Base-by-base conservation (phyloP, 2,888 invertebrate genomes). In the Chesias legatella region DNA sequence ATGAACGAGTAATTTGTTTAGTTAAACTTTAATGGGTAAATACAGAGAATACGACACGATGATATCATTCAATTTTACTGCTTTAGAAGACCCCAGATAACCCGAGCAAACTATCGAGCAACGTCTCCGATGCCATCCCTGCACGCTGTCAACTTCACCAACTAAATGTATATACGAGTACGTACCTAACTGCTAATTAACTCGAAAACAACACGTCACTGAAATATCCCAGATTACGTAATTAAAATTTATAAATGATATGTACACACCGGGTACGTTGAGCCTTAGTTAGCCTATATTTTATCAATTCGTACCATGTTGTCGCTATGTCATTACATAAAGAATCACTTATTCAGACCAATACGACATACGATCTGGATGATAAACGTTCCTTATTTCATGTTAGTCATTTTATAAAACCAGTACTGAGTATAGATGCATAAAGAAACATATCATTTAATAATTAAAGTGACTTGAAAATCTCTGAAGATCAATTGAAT, bases 11-110 rank as follows among this genome's bases (percentile, higher is more conserved):
- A 73, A 78, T 80, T 78, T 76, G 77, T 80, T 17, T 47, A 69
- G 77, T 74, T 72, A 62, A 70, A 73, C 70, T 79, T 79, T 82
- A 83, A 80, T 80, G 79, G 63, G 77, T 79, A 79, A 79, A 81
- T 78, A 82, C 73, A 77, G 76, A 73, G 68, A 72, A 78, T 71
- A 78, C 72, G 73, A 75, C 74, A 76, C 72, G 71, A 73, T 58
- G 82, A 82, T 86, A 86, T 85, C 84, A 80, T 86, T 86, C 77
- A 85, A 86, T 85, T 81, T 83, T 84, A 85, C 81, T 83, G 83
- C 85, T 85, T 82, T 79, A 78, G 80, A 79, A 77, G 85, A 84
- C 84, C 85, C 59, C 45, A 58, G 85, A 86, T 86, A 88, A 86
- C 86, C 86, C 79, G 61, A 39, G 63, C 68, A 66, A 76, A 76